A percentile compares a stretch with the other conserved stretches of the same genome.
phyloP scores from a whole-genome alignment of 2,113 vertebrate species.

The Callopanchax toddi region DNA sequence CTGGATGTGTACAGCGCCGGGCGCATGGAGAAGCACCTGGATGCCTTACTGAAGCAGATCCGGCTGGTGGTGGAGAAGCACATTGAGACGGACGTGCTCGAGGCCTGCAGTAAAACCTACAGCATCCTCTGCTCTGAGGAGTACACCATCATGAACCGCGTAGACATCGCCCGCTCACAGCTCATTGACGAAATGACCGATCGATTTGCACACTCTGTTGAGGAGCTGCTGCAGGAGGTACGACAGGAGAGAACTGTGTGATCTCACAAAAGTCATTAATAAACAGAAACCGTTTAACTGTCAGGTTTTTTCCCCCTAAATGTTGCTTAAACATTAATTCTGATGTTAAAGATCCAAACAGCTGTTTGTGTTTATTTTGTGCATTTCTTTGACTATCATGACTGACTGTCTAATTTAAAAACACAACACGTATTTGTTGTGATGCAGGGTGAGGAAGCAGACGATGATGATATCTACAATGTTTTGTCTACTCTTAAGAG shows the following conservation, averaged over 20 bases:
- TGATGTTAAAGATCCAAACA: too few species aligned
- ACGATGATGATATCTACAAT: conserved; percentile 98
- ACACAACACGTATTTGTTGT: conserved; percentile 20
- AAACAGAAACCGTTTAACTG: too few species aligned
- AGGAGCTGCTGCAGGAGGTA: conserved; percentile 97
- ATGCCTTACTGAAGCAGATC: conserved; percentile 96
- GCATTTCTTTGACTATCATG: too few species aligned
- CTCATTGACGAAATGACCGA: conserved; percentile 98
- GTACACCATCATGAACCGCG: conserved; percentile 98
- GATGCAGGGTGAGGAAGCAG: conserved; percentile 94
- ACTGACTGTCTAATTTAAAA: too few species aligned
- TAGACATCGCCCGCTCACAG: conserved; percentile 97
- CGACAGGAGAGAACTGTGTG: neutral
- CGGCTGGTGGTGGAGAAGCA: conserved; percentile 98
- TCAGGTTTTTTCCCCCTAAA: too few species aligned
- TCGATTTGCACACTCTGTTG: conserved; percentile 93
- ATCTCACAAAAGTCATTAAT: too few species aligned
- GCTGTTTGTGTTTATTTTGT: too few species aligned
- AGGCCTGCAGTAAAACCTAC: conserved; percentile 99
- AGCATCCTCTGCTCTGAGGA: conserved; percentile 99
- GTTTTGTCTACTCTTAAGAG: conserved; percentile 96
- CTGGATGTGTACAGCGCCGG: conserved; percentile 98
- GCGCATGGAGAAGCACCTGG: conserved; percentile 99
- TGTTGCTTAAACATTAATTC: too few species aligned
- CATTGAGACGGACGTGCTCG: conserved; percentile 93